Base-by-base conservation (phyloP, 2,797 vertebrate species). In the Rhinophrynus dorsalis region DNA sequence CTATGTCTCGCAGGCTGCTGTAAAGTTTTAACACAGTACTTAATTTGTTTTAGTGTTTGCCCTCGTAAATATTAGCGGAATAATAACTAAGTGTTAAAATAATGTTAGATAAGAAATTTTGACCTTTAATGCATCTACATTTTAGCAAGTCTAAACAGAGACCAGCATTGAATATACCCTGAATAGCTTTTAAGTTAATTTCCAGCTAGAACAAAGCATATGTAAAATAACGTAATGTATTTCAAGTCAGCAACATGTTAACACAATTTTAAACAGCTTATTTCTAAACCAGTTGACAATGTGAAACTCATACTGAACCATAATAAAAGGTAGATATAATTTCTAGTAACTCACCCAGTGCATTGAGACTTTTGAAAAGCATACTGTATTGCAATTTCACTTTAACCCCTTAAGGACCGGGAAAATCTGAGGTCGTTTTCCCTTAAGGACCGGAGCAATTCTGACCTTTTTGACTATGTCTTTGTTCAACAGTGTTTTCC, bases 21-120 rank as follows among this genome's bases (percentile, higher is more conserved):
- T 73, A 65, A 73, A 59, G 69, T 54, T 73, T 72, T 65, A 73
- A 66, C 44, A 56, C 69, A 52, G 54, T 59, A 52, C 59, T 73
- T 73, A 59, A 73, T 73, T 66, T 73, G 33, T 58, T 65, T 73
- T 73, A 66, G 13, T 59, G 45, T 54, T 45, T 64, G 20, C 51
- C 45, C 69, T 51, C 45, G 30, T 59, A 66, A n/a, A 42, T 52
- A 52, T 65, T 65, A 59, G 52, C 32, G 52, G 29, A 66, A 65
- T 44, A 64, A 65, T 35, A 56, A 45, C 5, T 18, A 2, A 45
- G 44, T 52, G 45, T 26, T 26, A 42, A 58, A 58, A 50, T 66
- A 65, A 58, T 66, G 65, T 73, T 23, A 57, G 50, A 59, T 32
- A 45, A 33, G 45, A 42, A 54, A 45, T 26, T 59, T 35, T 59